Base-by-base conservation (phyloP, 2,113 vertebrate genomes). In the Noturus placidus region DNA sequence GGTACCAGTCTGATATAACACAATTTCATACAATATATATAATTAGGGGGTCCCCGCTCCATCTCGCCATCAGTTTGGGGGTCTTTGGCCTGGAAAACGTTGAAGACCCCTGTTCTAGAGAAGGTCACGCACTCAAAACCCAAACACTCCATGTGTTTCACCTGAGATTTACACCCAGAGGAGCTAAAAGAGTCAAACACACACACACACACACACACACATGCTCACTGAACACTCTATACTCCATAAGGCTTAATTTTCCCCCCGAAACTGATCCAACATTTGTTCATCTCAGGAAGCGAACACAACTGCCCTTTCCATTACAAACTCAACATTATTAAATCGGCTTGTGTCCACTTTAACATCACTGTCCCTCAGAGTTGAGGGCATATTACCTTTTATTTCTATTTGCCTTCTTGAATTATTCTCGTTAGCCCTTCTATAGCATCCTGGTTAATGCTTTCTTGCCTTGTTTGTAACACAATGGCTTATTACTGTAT, bases 271-370 rank as follows among this genome's bases (percentile, higher is more conserved):
- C 8, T 57, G 6, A 10, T 5, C 50, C 3, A 54, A 57, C 78
- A 35, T 80, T 80, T 56, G 78, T 80, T 80, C 78, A 57, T 80
- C 30, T 33, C 30, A 35, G 17, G 54, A 80, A 80, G 54, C 17
- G 52, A 57, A 57, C 54, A 80, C 54, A 57, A 52, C 54, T 80
- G 78, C 57, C 78, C 78, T 57, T 81, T 59, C 54, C 54, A 42
- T 61, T 61, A 82, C 79, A 82, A 82, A 82, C 42, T 61, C 56
- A 82, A 61, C 56, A 61, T 42, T 38, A 82, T 81, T 59, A 81
- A 81, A 81, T 59, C 19, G 2, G 54, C 54, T 59, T 81, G 25
- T 50, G 54, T 59, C 33, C 54, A 35, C 78, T 81, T 57, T 4
- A 81, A 59, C 54, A 81, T 20, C 30, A 81, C 54, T 59, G 30